phyloP scores from a whole-genome alignment of 2,888 invertebrate genomes.

The Allolobophora icterica region DNA sequence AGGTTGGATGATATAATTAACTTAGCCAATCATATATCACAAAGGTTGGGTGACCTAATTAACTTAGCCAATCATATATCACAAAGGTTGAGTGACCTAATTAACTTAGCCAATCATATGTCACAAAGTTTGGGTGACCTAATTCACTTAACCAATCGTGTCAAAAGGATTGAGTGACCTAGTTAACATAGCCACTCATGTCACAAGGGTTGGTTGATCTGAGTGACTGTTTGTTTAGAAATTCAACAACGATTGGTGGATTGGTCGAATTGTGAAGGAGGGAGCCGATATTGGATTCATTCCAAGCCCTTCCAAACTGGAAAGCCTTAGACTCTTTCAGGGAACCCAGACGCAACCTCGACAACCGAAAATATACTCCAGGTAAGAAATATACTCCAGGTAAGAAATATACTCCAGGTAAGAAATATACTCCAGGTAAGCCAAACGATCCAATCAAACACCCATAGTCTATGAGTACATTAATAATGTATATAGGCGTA shows the following conservation, averaged over 20 bases:
- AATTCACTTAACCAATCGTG: neutral
- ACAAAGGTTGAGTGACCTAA: neutral
- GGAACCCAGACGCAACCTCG: slow-evolving; percentile 11
- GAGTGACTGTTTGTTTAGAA: slow-evolving; percentile 70
- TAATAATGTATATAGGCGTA: no score
- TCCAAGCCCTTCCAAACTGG: slow-evolving; percentile 97
- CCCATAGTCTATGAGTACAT: neutral
- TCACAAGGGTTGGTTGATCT: no score
- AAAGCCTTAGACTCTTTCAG: slow-evolving; percentile 78
- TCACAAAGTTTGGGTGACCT: no score
- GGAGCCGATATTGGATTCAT: slow-evolving; percentile 98
- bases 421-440: slow-evolving; percentile 27
- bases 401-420: no score
- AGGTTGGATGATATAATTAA: no score
- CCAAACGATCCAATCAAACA: neutral
- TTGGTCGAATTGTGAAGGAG: slow-evolving; percentile 97
- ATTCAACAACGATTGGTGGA: slow-evolving; percentile 99
- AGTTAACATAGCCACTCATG: neutral
- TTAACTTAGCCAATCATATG: neutral
- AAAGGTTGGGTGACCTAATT: no score
- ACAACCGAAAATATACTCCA: neutral
- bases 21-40: no score
- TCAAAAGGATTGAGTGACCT: neutral
- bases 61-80: neutral
- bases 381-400: neutral